These are phyloP conservation scores for Polydrusus cervinus DNA, from an alignment of 2,888 invertebrate species.

Conservation along the genomic window DNA sequence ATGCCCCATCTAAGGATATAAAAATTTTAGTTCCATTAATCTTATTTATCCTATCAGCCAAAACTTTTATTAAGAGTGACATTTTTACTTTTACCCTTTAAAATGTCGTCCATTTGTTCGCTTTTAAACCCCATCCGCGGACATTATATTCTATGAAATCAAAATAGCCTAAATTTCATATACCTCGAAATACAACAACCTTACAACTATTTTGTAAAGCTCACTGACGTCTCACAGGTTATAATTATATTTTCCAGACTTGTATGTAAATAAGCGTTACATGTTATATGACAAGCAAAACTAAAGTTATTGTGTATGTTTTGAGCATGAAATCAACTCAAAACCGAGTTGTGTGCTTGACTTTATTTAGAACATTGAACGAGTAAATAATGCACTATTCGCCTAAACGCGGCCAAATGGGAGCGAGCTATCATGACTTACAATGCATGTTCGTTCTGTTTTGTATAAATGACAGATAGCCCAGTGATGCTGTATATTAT, in stretches of 20 bases:
- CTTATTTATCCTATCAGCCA: too few relatives aligned
- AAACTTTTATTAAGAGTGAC: too few relatives aligned
- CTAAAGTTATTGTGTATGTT: not conserved
- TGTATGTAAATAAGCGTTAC: too few relatives aligned
- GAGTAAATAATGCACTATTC: constrained; percentile 5
- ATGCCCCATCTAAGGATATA: too few relatives aligned
- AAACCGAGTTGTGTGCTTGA: not conserved
- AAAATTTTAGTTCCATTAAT: too few relatives aligned
- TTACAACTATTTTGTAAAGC: constrained; percentile 7
- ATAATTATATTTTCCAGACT: constrained; percentile 10
- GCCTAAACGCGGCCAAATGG: not conserved
- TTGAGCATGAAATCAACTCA: constrained; percentile 4
- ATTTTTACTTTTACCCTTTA: too few relatives aligned
- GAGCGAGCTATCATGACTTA: not conserved
- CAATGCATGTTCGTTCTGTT: not conserved
- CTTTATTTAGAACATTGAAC: constrained; percentile 1
- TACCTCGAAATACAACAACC: not conserved
- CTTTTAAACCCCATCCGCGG: too few relatives aligned
- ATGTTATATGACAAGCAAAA: constrained; percentile 12
- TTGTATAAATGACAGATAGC: not conserved
- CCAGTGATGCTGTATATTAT: not conserved
- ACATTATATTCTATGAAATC: too few relatives aligned
- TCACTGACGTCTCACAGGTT: not conserved
- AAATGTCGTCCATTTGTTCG: too few relatives aligned
- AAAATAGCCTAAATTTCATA: too few relatives aligned